Evolutionary conservation across 2,797 vertebrate species (phyloP).

Genomic region (Aythya fuligula): DNA sequence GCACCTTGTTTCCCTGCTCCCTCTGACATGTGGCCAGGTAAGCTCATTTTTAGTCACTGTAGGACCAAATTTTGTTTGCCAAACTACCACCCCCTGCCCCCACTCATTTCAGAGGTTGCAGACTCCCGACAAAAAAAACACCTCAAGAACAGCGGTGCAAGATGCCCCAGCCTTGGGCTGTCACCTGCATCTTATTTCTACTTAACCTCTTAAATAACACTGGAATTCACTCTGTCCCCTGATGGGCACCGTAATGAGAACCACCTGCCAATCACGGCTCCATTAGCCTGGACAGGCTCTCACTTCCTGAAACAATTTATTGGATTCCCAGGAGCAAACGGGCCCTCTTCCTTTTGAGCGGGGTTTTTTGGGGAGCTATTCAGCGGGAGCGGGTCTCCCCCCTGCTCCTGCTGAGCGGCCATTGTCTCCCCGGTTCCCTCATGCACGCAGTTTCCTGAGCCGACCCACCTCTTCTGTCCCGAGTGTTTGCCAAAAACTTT

Average conservation of each 20-base stretch:
- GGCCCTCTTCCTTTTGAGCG: constrained; percentile 76
- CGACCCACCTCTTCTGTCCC: constrained; percentile 75
- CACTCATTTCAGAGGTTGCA: background rate
- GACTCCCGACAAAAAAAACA: background rate
- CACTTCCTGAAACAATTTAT: constrained; percentile 85
- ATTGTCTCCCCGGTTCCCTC: constrained; percentile 81
- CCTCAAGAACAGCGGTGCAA: background rate
- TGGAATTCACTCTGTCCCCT: constrained; percentile 79
- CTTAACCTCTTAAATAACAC: constrained; percentile 69
- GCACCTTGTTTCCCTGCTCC: background rate
- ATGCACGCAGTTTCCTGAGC: constrained; percentile 82
- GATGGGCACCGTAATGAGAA: constrained; percentile 82
- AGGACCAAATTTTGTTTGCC: background rate
- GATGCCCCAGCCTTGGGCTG: constrained; percentile 43
- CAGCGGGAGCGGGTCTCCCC: constrained; percentile 75
- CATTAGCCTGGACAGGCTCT: constrained; percentile 82
- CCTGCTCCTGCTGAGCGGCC: constrained; percentile 73
- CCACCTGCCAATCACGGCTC: constrained; percentile 83
- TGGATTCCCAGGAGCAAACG: constrained; percentile 81
- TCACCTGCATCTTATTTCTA: constrained; percentile 73
- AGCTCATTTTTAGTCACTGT: rapidly evolving
- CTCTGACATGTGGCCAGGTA: background rate
- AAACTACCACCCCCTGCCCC: background rate
- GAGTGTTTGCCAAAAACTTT: constrained; percentile 74
- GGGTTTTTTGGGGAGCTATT: constrained; percentile 74